Evolutionary conservation across 1,140 invertebrate species (phyloP), one percentile per base, ranked within the genome.

Genomic region (Idris sp.): DNA sequence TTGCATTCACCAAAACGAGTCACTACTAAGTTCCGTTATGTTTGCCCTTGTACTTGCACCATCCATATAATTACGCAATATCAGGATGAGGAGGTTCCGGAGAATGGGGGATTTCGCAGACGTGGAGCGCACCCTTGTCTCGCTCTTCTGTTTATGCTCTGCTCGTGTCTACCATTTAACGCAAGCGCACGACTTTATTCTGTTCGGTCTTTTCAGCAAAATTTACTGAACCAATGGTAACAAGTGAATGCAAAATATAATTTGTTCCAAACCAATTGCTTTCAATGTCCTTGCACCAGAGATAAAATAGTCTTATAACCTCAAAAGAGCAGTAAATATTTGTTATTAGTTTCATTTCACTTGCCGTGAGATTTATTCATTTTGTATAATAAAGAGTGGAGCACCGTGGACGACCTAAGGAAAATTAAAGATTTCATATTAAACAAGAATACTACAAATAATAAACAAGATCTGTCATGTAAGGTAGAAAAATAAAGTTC

Each of bases 31-130:
- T 69, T 38, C 71, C 78, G 73, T 82, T 78, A 79, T 78, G 71
- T 77, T 82, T 76, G 74, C 80, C 74, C 72, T 81, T 81, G 65
- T 75, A 75, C 73, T 79, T 75, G 44, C 28, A 77, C 53, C 75
- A 73, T 81, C 82, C 80, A 81, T 80, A 77, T 84, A 82, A 84
- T 84, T 82, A 84, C 77, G 80, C 79, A 81, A 81, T 81, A 73
- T 76, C 67, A 67, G 76, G 54, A 75, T 71, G 71, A 80, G 40
- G 53, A 78, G 77, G 79, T 83, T 79, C 71, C 77, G 54, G 48
- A 54, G 73, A 74, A 74, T 38, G 54, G 59, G 33, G 54, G 73
- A 44, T 51, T 75, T 71, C 68, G 43, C 71, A 56, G 65, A 72
- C 74, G 77, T 40, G 35, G 41, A 44, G 44, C 53, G 54, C 75